Percentiles rank a stretch among this genome's conserved stretches.
Evolutionary conservation across 2,888 invertebrate genomes (phyloP).

Genomic region (Mantis religiosa): DNA sequence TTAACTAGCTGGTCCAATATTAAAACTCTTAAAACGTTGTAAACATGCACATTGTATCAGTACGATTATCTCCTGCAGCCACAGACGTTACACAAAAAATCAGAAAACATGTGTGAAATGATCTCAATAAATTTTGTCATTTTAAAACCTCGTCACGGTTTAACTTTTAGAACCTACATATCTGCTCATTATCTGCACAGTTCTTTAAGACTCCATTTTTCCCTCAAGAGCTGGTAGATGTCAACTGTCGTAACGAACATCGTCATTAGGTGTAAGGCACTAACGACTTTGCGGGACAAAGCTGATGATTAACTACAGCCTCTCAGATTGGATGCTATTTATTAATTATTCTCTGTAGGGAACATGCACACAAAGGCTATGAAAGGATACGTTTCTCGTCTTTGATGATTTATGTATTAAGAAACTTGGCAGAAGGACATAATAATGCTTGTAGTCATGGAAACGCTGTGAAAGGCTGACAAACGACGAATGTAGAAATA

Average conservation of each 20-base stretch:
- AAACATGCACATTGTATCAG: too few relatives aligned
- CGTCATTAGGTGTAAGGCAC: not conserved
- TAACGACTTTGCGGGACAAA: not conserved
- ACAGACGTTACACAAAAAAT: too few relatives aligned
- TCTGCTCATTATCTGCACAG: not conserved
- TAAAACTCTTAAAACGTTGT: too few relatives aligned
- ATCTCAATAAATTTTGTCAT: too few relatives aligned
- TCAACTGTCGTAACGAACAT: not conserved
- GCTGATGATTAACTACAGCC: not conserved
- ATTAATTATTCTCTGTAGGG: not conserved
- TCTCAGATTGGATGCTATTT: not conserved
- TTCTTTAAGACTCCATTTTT: not conserved
- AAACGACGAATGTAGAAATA: not conserved
- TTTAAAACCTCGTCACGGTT: too few relatives aligned
- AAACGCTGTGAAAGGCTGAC: not conserved
- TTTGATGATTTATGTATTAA: not conserved
- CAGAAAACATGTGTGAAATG: too few relatives aligned
- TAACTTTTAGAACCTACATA: not conserved
- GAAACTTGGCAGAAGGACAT: not conserved
- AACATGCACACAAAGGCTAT: not conserved
- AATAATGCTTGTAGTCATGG: not conserved
- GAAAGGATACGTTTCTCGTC: not conserved
- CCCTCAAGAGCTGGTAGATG: not conserved
- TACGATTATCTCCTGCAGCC: too few relatives aligned
- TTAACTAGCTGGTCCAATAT: too few relatives aligned